Evolutionary conservation across 1,140 invertebrate species (phyloP).

Genomic region (Elymnias hypermnestra): DNA sequence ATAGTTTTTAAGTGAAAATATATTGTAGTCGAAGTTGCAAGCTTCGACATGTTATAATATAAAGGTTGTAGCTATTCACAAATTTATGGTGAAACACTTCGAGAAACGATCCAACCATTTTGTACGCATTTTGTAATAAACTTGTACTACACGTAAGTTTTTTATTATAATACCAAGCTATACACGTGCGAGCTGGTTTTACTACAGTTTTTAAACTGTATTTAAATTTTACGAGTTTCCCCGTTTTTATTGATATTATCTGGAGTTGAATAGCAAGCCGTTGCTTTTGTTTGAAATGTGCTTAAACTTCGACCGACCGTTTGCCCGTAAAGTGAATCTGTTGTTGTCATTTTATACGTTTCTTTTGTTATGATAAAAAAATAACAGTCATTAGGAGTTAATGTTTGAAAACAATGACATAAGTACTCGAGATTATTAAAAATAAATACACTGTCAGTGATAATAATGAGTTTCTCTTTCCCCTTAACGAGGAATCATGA

Average conservation of each 20-base stretch:
- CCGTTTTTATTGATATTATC: constrained; percentile 17
- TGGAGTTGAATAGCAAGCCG: constrained; percentile 7
- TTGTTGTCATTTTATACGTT: background rate
- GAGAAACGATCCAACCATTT: too few species aligned
- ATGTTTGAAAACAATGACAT: background rate
- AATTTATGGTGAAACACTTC: too few species aligned
- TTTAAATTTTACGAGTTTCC: constrained; percentile 15
- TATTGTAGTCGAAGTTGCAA: too few species aligned
- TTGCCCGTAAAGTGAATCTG: background rate
- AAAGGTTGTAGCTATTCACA: too few species aligned
- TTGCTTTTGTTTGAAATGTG: constrained; percentile 13
- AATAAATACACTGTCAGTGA: background rate
- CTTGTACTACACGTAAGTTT: too few species aligned
- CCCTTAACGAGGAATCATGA: background rate
- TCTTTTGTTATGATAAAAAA: background rate
- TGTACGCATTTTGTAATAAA: too few species aligned
- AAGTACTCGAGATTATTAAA: background rate
- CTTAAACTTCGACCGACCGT: constrained; percentile 6
- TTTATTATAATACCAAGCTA: too few species aligned
- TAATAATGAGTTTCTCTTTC: background rate
- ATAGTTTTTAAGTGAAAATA: too few species aligned
- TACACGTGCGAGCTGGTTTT: constrained; percentile 1
- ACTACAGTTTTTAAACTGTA: constrained; percentile 11
- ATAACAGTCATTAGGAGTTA: background rate
- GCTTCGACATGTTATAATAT: too few species aligned